Evolutionary conservation across 2,113 vertebrate genomes (phyloP), one percentile per base, ranked within the genome.

Genomic region (Sisor rabdophorus): DNA sequence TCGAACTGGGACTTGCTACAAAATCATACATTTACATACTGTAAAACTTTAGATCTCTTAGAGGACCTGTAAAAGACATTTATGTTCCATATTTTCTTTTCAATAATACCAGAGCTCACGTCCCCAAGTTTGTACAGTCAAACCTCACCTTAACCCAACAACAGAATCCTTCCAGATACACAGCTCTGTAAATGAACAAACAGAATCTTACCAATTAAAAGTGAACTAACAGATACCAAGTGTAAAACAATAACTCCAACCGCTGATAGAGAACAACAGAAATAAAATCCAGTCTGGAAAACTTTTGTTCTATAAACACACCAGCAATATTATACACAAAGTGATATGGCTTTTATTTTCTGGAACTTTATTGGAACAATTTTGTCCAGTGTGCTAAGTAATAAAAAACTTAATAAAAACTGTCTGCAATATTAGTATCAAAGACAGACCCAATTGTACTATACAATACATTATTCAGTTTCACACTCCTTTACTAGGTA

Each of bases 171-270:
- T 26, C 44, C 22, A 28, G 50, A 40, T 20, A 63, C 30, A 32
- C 48, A 65, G 53, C 53, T 58, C 32, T 56, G 61, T 17, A 67
- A 24, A 58, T 58, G 22, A 71, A 52, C 40, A 75, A 47, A 74
- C 4, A 64, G 52, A 58, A 61, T 56, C 16, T 40, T 22, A 81
- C 48, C 48, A 30, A 22, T 60, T 67, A 67, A 79, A 73, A 36
- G n/a, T 30, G 54, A 78, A 58, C 68, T 67, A 84, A 84, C 76
- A 71, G 76, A 48, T 16, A 76, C 77, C 16, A 55, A 68, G 76
- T 2, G 2, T 69, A 75, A 70, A 85, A 88, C 80, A 84, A 87
- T 85, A 91, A 91, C 88, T 82, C 48, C 59, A 88, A 73, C 64
- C 78, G 48, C 71, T 28, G 80, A 85, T 79, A 86, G 80, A 87